Percentiles rank a stretch among this genome's conserved stretches.
These are phyloP conservation scores for Aphrocallistes beatrix DNA, from an alignment of 37 sponge, comb jelly and placozoan genomes.

Conservation along the genomic window DNA sequence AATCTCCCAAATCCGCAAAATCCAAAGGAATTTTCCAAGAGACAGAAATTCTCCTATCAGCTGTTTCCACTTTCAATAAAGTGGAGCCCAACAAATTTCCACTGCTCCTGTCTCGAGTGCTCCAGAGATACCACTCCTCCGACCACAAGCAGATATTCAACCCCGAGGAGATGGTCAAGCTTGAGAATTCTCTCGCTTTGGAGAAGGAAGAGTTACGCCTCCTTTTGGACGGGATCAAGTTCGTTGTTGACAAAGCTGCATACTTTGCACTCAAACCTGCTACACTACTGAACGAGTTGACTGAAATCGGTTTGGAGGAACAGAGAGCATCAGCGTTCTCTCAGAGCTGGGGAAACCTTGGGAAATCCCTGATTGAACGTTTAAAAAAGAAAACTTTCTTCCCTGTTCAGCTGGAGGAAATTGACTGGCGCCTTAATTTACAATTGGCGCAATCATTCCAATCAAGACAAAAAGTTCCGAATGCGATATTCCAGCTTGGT, in stretches of 20 bases:
- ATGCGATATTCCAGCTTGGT: slow-evolving; percentile 32
- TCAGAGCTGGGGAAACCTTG: slow-evolving; percentile 54
- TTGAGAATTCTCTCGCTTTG: background rate
- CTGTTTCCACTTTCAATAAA: background rate
- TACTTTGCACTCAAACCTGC: background rate
- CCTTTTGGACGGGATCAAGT: background rate
- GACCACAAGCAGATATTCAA: background rate
- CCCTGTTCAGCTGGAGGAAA: slow-evolving; percentile 62
- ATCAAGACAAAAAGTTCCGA: slow-evolving; percentile 64
- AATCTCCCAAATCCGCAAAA: background rate
- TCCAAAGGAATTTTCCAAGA: slow-evolving; percentile 13
- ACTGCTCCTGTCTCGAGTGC: background rate
- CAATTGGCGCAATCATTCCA: slow-evolving; percentile 58
- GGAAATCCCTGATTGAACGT: slow-evolving; percentile 50
- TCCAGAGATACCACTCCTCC: background rate
- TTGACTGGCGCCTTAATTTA: slow-evolving; percentile 74
- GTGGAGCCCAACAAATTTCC: background rate
- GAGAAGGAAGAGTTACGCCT: background rate
- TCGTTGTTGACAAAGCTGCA: background rate
- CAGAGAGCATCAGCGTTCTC: slow-evolving; percentile 26
- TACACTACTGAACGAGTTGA: background rate
- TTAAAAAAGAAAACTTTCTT: slow-evolving; percentile 52
- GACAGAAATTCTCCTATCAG: background rate
- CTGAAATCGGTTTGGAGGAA: background rate
- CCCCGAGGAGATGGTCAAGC: background rate